phyloP scores from a whole-genome alignment of 2,797 vertebrate species.

The Betta splendens region DNA sequence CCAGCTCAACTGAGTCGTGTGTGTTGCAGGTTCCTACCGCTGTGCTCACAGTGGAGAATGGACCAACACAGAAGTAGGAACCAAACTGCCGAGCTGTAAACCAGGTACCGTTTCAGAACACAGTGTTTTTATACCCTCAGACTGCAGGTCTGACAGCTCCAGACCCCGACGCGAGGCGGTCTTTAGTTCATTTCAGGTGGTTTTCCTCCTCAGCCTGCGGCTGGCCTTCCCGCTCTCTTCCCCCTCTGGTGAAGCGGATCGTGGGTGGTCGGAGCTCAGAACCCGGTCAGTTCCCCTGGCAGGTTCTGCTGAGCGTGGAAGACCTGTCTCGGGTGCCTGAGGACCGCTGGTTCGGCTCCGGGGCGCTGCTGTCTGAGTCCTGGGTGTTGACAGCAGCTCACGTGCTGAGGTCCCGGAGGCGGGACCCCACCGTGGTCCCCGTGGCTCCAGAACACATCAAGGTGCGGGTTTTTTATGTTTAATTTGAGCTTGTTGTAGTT shows the following conservation, averaged over 20 bases:
- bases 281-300: slow-evolving; percentile 94
- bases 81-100: slow-evolving; percentile 77
- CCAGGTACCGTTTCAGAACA: too few species aligned
- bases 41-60: slow-evolving; percentile 84
- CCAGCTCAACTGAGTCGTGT: neutral
- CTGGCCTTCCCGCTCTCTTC: slow-evolving; percentile 79
- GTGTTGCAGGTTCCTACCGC: slow-evolving; percentile 79
- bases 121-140: too few species aligned
- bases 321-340: slow-evolving; percentile 91
- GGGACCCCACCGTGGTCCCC: slow-evolving; percentile 86
- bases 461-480: slow-evolving; percentile 17
- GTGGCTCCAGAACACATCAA: slow-evolving; percentile 87
- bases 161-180: too few species aligned
- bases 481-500: too few species aligned
- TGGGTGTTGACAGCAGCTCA: slow-evolving; percentile 97
- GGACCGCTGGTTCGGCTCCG: slow-evolving; percentile 92
- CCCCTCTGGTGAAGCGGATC: slow-evolving; percentile 88
- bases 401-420: slow-evolving; percentile 88
- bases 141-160: too few species aligned
- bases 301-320: slow-evolving; percentile 91
- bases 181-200: too few species aligned
- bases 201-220: slow-evolving; percentile 83
- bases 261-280: slow-evolving; percentile 88
- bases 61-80: slow-evolving; percentile 81
- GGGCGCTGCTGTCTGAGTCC: slow-evolving; percentile 88